Base-by-base conservation (phyloP, 2,113 vertebrate genomes). In the Corydoras sp. region DNA sequence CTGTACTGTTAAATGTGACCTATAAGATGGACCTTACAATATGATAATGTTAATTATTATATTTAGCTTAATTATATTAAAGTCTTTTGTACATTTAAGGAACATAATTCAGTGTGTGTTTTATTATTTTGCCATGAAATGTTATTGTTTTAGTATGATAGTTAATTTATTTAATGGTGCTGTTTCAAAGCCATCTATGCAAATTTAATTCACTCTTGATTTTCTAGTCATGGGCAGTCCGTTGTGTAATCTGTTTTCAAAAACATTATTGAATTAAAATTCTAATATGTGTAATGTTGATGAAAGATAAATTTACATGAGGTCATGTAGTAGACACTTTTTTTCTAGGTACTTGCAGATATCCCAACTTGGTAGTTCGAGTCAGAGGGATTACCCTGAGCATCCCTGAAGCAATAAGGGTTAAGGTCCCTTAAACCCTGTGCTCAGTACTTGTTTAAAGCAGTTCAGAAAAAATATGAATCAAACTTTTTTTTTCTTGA, bases 181-280 rank as follows among this genome's bases (percentile, higher is more conserved):
- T 88, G 84, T 69, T 81, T 86, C 12, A 83, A 71, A 79, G 61
- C 69, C 50, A 85, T 84, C 86, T 89, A 88, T 90, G 88, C 87
- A 89, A 90, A 72, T 61, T 70, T 78, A 73, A 68, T 74, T 77
- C 84, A 58, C 68, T 30, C 70, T 64, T 43, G 50, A 58, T 13
- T 59, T 29, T 15, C 53, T 3, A 30, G 43, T 43, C 24, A 58
- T 70, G 29, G 32, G 43, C 12, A 65, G 64, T 43, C 14, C 49
- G 69, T 31, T 61, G 65, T 62, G 13, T 55, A 73, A n/a, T 9
- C 14, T 70, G 43, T 49, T 65, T 0, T 59, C 15, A 30, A 53
- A 12, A 67, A 15, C 15, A 24, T 24, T 10, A 15, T n/a, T 35
- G 11, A 55, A 43, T 43, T 5, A 43, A 43, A 43, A 43, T 8